These are phyloP conservation scores for Hippocampus zosterae DNA, from an alignment of 2,113 vertebrate genomes.

Conservation along the genomic window DNA sequence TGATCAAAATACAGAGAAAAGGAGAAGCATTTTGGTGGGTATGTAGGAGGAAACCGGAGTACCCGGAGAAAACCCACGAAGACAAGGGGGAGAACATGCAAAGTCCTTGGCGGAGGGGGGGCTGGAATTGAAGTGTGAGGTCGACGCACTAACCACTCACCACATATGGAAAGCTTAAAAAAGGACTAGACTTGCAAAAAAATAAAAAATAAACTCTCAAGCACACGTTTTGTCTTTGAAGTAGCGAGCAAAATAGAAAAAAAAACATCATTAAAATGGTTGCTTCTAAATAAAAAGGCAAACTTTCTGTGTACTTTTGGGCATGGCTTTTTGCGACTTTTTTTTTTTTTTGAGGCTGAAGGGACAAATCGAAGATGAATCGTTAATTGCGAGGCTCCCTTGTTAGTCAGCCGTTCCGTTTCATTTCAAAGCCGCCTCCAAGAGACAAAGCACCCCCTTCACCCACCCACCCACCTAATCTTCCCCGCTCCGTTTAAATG, in stretches of 20 bases:
- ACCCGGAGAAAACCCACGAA: no score
- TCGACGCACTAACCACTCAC: no score
- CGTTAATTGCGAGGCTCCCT: conserved; percentile 44
- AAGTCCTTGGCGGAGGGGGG: no score
- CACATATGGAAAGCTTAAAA: no score
- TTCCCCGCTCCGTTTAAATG: conserved; percentile 60
- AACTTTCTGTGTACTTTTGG: background rate
- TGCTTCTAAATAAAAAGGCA: background rate
- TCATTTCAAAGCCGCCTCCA: conserved; percentile 50
- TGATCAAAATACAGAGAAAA: no score
- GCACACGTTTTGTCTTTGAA: background rate
- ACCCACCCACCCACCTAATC: conserved; percentile 26
- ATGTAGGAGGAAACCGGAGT: no score
- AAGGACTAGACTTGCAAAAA: background rate
- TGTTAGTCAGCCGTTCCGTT: conserved; percentile 40
- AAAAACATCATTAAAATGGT: background rate
- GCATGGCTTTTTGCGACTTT: background rate
- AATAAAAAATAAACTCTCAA: background rate
- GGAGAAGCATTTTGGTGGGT: no score
- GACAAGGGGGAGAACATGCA: no score
- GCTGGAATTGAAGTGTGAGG: no score
- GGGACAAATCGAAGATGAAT: conserved; percentile 62
- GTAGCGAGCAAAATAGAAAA: background rate
- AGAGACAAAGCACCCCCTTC: conserved; percentile 48
- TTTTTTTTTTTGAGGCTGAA: conserved; percentile 18